Evolutionary conservation across 2,888 invertebrate genomes (phyloP).

Genomic region (Dynastes hyllus): DNA sequence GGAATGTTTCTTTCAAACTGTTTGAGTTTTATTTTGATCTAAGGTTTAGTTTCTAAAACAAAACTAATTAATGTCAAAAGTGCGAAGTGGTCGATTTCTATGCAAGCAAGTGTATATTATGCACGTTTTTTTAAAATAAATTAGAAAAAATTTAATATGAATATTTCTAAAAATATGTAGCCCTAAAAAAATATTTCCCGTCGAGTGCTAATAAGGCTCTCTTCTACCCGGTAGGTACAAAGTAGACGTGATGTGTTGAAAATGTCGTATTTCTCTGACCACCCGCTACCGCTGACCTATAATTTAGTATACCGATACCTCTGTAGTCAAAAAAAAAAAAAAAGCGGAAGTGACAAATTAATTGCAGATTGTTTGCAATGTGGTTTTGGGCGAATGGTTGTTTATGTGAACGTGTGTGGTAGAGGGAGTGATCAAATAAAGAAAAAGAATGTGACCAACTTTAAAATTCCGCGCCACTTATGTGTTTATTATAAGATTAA

Average conservation of each 20-base stretch:
- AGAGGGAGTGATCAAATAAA: neutral
- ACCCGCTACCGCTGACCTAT: slow-evolving; percentile 24
- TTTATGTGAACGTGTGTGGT: slow-evolving; percentile 28
- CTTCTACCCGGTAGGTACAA: slow-evolving; percentile 15
- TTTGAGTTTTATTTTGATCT: too few species aligned
- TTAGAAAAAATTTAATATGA: too few species aligned
- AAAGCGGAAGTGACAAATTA: slow-evolving; percentile 44
- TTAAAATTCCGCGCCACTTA: neutral
- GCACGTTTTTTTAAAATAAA: too few species aligned
- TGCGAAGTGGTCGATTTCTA: too few species aligned
- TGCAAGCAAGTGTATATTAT: too few species aligned
- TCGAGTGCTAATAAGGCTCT: slow-evolving; percentile 6
- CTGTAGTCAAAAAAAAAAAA: slow-evolving; percentile 11
- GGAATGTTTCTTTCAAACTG: too few species aligned
- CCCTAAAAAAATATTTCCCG: too few species aligned
- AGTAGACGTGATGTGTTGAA: slow-evolving; percentile 21
- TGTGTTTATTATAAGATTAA: slow-evolving; percentile 4
- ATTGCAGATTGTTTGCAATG: slow-evolving; percentile 42
- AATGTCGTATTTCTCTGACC: slow-evolving; percentile 31
- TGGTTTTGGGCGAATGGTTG: slow-evolving; percentile 22
- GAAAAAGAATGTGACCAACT: neutral
- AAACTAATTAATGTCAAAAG: too few species aligned
- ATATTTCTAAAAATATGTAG: too few species aligned
- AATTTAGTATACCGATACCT: slow-evolving; percentile 37
- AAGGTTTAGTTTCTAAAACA: too few species aligned